Conservation (phyloP, 2,113 vertebrate genomes). For the Percopsis transmontana region DNA sequence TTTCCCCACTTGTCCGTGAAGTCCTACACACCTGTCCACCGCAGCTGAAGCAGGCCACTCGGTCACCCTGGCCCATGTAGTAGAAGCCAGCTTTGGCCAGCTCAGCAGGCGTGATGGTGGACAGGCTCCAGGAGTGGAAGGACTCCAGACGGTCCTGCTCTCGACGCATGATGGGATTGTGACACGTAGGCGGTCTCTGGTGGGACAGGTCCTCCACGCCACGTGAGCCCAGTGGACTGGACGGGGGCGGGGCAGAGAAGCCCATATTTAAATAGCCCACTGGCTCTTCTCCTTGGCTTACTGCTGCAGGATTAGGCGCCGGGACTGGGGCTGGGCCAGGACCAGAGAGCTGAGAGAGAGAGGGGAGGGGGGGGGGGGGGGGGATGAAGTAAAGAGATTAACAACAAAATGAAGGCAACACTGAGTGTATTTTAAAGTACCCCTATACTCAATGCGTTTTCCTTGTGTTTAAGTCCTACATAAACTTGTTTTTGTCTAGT, state of each 20-base stretch:
- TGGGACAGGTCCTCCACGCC: constrained; percentile 82
- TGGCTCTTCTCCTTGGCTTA: constrained; percentile 76
- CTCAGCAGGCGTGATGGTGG: constrained; percentile 84
- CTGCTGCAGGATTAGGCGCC: constrained; percentile 31
- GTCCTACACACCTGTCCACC: constrained; percentile 77
- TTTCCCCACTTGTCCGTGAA: too few species aligned
- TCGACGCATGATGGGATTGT: constrained; percentile 83
- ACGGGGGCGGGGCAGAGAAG: constrained; percentile 81
- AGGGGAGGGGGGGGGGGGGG: too few species aligned
- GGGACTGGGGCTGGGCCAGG: constrained; percentile 38
- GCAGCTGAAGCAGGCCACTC: constrained; percentile 93
- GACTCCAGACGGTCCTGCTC: constrained; percentile 89
- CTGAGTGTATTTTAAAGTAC: too few species aligned
- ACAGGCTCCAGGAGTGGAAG: constrained; percentile 84
- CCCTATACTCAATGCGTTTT: too few species aligned
- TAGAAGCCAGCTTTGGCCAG: constrained; percentile 96
- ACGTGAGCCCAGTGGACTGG: constrained; percentile 78
- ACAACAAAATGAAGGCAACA: too few species aligned
- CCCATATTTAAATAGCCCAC: constrained; percentile 83
- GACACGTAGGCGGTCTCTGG: constrained; percentile 75
- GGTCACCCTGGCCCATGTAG: constrained; percentile 88
- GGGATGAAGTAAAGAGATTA: too few species aligned
- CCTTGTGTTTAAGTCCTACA: too few species aligned
- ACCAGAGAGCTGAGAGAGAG: constrained; percentile 52
- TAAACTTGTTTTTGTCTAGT: too few species aligned